A percentile compares a stretch with the other conserved stretches of the same genome.
Evolutionary conservation across 2,113 vertebrate genomes (phyloP).

Genomic region (Recurvirostra avosetta): DNA sequence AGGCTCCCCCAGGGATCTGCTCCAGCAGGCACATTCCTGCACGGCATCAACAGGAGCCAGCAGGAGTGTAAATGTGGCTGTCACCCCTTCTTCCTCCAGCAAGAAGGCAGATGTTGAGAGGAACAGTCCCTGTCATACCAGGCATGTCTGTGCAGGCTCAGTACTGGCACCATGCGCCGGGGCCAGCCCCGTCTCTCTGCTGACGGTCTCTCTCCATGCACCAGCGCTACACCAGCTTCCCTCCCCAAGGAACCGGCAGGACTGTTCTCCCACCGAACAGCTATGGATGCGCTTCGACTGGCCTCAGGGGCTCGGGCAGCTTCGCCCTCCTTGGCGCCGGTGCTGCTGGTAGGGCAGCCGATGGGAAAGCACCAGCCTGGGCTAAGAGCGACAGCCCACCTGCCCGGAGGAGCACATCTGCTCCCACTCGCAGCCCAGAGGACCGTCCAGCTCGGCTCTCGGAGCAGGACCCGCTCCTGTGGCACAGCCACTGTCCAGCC

Average conservation of each 20-base stretch:
- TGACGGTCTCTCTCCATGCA: rapidly evolving
- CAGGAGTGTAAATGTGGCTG: neutral
- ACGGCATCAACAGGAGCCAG: neutral
- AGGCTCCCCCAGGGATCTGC: neutral
- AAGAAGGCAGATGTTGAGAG: neutral
- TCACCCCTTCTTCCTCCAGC: neutral
- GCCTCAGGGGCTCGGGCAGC: neutral
- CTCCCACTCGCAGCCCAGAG: neutral
- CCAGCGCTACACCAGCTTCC: neutral
- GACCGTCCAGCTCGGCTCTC: rapidly evolving
- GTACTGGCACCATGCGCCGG: neutral
- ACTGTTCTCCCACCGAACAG: neutral
- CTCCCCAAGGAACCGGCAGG: neutral
- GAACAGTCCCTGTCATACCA: neutral
- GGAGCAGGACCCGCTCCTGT: rapidly evolving
- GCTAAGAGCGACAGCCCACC: rapidly evolving
- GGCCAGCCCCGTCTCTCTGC: neutral
- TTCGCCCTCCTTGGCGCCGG: neutral
- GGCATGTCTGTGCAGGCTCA: neutral
- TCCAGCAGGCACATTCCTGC: neutral
- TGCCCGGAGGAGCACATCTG: rapidly evolving
- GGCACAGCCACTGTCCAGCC: neutral
- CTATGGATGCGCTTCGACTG: rapidly evolving
- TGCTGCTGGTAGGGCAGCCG: neutral
- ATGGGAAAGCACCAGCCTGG: neutral